Evolutionary conservation across 1,140 invertebrate species (phyloP).

Genomic region (Drosophila mayri): DNA sequence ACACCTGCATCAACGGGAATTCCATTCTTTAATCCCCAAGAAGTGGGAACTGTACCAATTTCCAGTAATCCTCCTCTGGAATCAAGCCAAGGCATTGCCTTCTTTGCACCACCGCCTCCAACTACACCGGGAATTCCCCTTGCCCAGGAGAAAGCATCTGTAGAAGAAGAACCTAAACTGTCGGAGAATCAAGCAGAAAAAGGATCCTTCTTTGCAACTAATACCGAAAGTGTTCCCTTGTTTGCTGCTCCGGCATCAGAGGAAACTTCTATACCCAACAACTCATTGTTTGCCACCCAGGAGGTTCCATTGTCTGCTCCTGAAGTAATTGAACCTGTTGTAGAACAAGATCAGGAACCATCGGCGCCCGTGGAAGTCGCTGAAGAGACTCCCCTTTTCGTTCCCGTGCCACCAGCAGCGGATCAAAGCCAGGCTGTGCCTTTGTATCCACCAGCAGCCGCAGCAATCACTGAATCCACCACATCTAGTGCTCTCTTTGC

Average conservation of each 20-base stretch:
- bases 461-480: background rate
- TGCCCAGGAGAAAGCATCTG: background rate
- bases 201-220: background rate
- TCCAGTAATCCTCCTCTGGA: background rate
- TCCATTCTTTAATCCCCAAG: slow-evolving; percentile 15
- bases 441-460: slow-evolving; percentile 35
- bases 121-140: slow-evolving; percentile 6
- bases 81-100: slow-evolving; percentile 19
- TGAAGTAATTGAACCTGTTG: slow-evolving; percentile 23
- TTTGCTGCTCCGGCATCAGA: slow-evolving; percentile 2
- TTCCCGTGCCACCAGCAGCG: slow-evolving; percentile 46
- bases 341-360: slow-evolving; percentile 8
- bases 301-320: slow-evolving; percentile 12
- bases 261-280: background rate
- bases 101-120: slow-evolving; percentile 18
- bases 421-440: slow-evolving; percentile 12
- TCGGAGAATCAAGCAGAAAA: background rate
- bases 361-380: background rate
- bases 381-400: slow-evolving; percentile 43
- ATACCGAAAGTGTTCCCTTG: background rate
- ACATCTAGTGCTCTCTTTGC: slow-evolving; percentile 26
- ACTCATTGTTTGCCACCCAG: slow-evolving; percentile 1
- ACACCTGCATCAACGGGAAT: slow-evolving; percentile 7
- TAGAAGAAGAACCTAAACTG: background rate
- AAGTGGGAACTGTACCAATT: background rate